These are phyloP conservation scores for Leptopilina myrica DNA, from an alignment of 2,888 invertebrate species.

Conservation along the genomic window DNA sequence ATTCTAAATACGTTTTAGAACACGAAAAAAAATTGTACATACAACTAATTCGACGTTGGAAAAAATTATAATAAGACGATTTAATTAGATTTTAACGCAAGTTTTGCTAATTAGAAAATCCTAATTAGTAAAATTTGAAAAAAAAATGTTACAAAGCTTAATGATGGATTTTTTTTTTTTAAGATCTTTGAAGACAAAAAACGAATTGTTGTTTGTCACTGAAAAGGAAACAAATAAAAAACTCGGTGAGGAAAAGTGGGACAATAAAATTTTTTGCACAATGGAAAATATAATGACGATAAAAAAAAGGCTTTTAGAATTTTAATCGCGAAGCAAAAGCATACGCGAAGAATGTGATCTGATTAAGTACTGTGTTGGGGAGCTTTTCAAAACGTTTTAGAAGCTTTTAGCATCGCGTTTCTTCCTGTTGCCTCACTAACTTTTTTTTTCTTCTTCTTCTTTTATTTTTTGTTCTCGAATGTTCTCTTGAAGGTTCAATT, in stretches of 20 bases:
- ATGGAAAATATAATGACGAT: neutral
- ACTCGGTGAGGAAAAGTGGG: neutral
- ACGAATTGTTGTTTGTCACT: too few relatives aligned
- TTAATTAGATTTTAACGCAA: too few relatives aligned
- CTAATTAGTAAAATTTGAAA: too few relatives aligned
- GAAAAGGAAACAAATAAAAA: neutral
- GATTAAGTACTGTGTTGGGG: constrained; percentile 52
- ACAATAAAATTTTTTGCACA: neutral
- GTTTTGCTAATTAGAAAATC: too few relatives aligned
- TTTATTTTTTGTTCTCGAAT: neutral
- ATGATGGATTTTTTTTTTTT: too few relatives aligned
- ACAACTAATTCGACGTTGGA: too few relatives aligned
- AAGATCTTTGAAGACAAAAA: too few relatives aligned
- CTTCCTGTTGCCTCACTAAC: constrained; percentile 51
- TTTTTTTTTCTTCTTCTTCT: constrained; percentile 45
- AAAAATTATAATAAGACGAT: too few relatives aligned
- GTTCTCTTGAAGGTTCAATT: neutral
- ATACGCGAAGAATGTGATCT: constrained; percentile 53
- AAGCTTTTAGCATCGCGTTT: constrained; percentile 55
- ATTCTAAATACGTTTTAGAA: too few relatives aligned
- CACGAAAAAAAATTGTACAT: too few relatives aligned
- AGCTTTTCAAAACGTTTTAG: constrained; percentile 52
- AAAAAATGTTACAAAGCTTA: too few relatives aligned
- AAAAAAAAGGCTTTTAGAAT: constrained; percentile 14
- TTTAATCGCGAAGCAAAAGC: constrained; percentile 5